Evolutionary conservation across 1,140 invertebrate genomes (phyloP).

Genomic region (Monochamus saltuarius): DNA sequence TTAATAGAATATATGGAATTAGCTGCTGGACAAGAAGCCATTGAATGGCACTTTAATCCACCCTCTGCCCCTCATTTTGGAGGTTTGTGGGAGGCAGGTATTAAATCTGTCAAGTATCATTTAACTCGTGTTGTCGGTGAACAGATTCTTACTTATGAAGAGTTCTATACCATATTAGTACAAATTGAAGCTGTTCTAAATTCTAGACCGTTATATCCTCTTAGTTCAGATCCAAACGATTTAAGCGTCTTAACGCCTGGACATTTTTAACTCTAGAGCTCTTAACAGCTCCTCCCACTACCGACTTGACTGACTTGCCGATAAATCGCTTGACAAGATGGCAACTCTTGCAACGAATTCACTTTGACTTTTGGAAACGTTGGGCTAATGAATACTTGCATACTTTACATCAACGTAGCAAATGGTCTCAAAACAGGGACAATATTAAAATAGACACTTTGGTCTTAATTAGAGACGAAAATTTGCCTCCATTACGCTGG

Average conservation of each 20-base stretch:
- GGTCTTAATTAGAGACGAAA: constrained; percentile 31
- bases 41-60: not conserved
- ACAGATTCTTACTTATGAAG: not conserved
- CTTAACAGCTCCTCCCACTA: too few species aligned
- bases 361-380: constrained; percentile 1
- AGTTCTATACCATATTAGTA: not conserved
- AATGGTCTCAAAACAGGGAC: not conserved
- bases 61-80: constrained; percentile 1
- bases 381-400: not conserved
- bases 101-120: constrained; percentile 4
- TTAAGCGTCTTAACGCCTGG: not conserved
- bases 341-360: not conserved
- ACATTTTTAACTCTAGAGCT: not conserved
- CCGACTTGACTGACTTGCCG: too few species aligned
- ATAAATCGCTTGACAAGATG: not conserved
- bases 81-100: not conserved
- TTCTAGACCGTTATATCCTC: not conserved
- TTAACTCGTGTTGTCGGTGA: constrained; percentile 2
- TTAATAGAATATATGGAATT: not conserved
- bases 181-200: constrained; percentile 1
- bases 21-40: constrained; percentile 4
- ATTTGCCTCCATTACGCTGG: constrained; percentile 35
- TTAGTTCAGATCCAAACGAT: constrained; percentile 1
- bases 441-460: constrained; percentile 25
- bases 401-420: not conserved